Base-by-base conservation (phyloP, 2,797 vertebrate species). In the Ficedula albicollis region DNA sequence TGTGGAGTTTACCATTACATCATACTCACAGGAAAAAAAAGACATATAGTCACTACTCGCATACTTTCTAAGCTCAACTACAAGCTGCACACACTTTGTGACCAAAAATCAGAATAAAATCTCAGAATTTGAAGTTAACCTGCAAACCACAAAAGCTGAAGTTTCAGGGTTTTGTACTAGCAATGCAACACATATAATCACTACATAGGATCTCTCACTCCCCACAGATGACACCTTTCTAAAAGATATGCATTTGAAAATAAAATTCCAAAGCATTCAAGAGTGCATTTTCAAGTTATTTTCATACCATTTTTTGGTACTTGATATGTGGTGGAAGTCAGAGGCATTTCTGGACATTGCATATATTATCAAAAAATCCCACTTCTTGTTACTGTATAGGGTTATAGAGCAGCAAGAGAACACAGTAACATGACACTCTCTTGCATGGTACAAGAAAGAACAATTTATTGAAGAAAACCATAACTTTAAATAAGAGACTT, bases 1-100 rank as follows among this genome's bases (percentile, higher is more conserved):
- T 82, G 81, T 38, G 29, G n/a, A 58, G 59, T 79, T 56, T 60
- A 95, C 43, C 41, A 95, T 78, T 93, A 84, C 77, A 86, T 90
- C 74, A 95, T 44, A 68, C 60, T 76, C 26, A 55, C 6, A 70
- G 51, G 44, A 25, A 75, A 39, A 36, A 54, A 6, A 56, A 36
- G 1, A 49, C 12, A 52, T 9, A 29, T 19, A 72, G 34, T 72
- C 84, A 74, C 21, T 66, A 63, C 32, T 62, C 70, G 44, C 8
- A 39, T 27, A 63, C 16, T 70, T 84, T 17, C 56, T 29, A 83
- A 56, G 21, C 10, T 27, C 23, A 67, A 64, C 58, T 78, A 83
- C 38, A 60, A 83, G 26, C 11, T 83, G 36, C 12, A 19, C 11
- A 18, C 10, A 8, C 30, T 34, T 90, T 68, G 27, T 9, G 76